Conservation (phyloP, 2,888 invertebrate species). For the Standfussiana lucernea region DNA sequence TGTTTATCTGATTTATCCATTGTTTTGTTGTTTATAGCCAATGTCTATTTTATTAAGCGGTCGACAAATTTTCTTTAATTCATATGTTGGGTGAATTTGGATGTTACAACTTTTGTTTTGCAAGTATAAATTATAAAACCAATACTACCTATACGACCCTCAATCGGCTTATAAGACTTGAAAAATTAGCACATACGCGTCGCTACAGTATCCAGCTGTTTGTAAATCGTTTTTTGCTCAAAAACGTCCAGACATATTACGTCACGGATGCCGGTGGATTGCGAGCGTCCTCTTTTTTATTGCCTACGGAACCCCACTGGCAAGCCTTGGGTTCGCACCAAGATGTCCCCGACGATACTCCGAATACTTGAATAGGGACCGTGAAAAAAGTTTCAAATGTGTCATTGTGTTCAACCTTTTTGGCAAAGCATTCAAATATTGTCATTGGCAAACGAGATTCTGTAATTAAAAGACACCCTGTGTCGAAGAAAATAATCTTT, state of each 20-base stretch:
- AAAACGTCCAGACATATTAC: conserved; percentile 82
- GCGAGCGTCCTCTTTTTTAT: conserved; percentile 78
- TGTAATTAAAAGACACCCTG: conserved; percentile 65
- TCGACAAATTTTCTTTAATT: conserved; percentile 48
- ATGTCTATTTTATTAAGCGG: conserved; percentile 63
- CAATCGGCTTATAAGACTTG: conserved; percentile 35
- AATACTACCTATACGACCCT: conserved; percentile 17
- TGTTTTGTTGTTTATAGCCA: conserved; percentile 67
- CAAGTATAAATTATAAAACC: conserved; percentile 37
- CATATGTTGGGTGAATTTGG: neutral
- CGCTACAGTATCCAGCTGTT: conserved; percentile 73
- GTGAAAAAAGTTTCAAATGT: conserved; percentile 72
- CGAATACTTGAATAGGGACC: conserved; percentile 78
- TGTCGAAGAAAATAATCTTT: conserved; percentile 57
- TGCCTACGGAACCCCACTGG: conserved; percentile 81
- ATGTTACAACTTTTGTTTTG: conserved; percentile 8
- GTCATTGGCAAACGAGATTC: conserved; percentile 59
- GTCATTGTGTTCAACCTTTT: conserved; percentile 72
- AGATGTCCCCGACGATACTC: conserved; percentile 77
- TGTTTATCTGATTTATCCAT: conserved; percentile 70
- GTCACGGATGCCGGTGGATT: conserved; percentile 78
- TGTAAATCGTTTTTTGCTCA: conserved; percentile 72
- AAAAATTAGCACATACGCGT: conserved; percentile 70
- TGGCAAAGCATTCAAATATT: conserved; percentile 67
- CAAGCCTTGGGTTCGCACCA: conserved; percentile 81